Evolutionary conservation across 64 coral and sea anemone genomes (phyloP), one percentile per base, ranked within the genome.

Genomic region (Dendronephthya gigantea): DNA sequence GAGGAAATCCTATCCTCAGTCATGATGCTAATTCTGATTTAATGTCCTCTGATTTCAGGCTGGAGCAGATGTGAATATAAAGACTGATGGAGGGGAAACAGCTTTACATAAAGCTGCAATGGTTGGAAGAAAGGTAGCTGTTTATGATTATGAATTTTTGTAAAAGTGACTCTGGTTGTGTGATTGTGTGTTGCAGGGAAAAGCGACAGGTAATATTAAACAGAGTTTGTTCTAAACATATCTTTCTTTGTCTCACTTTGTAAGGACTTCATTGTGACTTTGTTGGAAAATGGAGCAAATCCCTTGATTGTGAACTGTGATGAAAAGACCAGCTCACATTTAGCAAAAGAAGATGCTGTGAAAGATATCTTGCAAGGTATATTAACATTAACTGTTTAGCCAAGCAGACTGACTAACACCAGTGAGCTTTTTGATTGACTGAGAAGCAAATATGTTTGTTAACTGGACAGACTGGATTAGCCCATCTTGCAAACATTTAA

Each of bases 91-190:
- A 13, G 72, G 72, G 9, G 72, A 79, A 19, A 79, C 72, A 28
- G 72, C 72, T 37, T 29, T 79, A 39, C 72, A 79, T 39, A 79
- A 79, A 79, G 72, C 72, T 13, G n/a, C 72, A 11, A 36, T 35
- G 37, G 22, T 79, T 37, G 72, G 72, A 79, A 36, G 72, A 79
- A 33, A 79, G 72, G 72, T 79, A n/a, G n/a, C n/a, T 62, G 22
- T 66, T 66, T 66, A 66, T 66, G 6, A n/a, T n/a, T n/a, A n/a
- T n/a, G n/a, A n/a, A n/a, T n/a, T n/a, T n/a, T 22, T 66, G 58
- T 22, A 66, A 66, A 66, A 66, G 58, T 45, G 2, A 17, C 19
- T 22, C 14, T n/a, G 6, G 58, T 66, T 66, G 29, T n/a, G 58
- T 22, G 58, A 22, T 6, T 6, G 6, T 66, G 58, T 30, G 2